Percentiles rank a stretch among this genome's conserved stretches.
These are phyloP conservation scores for Ceratosolen fusciceps DNA, from an alignment of 1,140 invertebrate genomes.

Conservation along the genomic window DNA sequence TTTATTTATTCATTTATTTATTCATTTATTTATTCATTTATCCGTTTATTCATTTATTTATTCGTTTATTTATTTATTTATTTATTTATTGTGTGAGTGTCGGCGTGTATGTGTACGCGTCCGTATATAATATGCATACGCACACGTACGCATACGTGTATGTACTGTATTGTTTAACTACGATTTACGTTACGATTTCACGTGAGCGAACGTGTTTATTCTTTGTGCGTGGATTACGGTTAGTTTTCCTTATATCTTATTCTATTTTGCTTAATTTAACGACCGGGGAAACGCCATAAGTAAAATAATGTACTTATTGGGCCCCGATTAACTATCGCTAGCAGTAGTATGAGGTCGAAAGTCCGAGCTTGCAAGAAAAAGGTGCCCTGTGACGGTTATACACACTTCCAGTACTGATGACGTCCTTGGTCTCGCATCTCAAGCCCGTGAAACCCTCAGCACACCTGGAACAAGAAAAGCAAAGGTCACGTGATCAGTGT, in stretches of 20 bases:
- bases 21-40: too few species aligned
- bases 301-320: constrained; percentile 62
- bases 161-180: constrained; percentile 5
- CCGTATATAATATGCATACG: too few species aligned
- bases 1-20: too few species aligned
- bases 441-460: constrained; percentile 85
- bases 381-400: constrained; percentile 73
- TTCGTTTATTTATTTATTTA: too few species aligned
- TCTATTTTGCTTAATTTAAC: constrained; percentile 4
- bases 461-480: constrained; percentile 79
- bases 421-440: constrained; percentile 86
- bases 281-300: constrained; percentile 59
- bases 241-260: neutral
- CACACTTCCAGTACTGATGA: constrained; percentile 77
- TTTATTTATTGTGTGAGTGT: too few species aligned
- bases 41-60: too few species aligned
- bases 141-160: too few species aligned
- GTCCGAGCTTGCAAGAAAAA: constrained; percentile 75
- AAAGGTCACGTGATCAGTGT: too few species aligned
- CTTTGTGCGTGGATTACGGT: constrained; percentile 4
- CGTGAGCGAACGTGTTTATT: constrained; percentile 6
- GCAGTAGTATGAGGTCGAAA: constrained; percentile 75
- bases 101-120: too few species aligned
- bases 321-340: constrained; percentile 71
- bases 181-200: neutral